Percentiles rank a stretch among this genome's conserved stretches.
Conservation (phyloP, 2,113 vertebrate species). For the Notothenia rossii region DNA sequence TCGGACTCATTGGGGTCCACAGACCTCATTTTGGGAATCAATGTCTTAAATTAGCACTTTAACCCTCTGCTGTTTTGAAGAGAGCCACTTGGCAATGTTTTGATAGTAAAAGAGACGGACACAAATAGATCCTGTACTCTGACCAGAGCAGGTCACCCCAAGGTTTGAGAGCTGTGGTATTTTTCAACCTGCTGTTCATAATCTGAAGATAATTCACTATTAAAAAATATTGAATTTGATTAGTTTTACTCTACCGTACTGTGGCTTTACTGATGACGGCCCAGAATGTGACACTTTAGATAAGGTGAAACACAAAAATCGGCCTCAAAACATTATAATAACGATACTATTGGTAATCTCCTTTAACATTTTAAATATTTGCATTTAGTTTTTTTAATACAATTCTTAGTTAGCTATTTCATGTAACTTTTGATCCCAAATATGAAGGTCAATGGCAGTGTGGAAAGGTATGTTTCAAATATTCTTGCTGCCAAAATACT, state of each 20-base stretch:
- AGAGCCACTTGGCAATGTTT: conserved; percentile 27
- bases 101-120: conserved; percentile 26
- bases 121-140: conserved; percentile 57
- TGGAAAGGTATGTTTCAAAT: not conserved
- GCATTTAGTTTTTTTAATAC: too few relatives aligned
- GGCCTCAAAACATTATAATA: not conserved
- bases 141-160: conserved; percentile 36
- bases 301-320: too few relatives aligned
- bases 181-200: not conserved
- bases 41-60: not conserved
- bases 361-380: not conserved
- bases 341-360: not conserved
- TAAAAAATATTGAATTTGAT: not conserved
- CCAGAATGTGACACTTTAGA: not conserved
- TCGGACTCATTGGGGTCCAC: too few relatives aligned
- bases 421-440: not conserved
- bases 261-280: not conserved
- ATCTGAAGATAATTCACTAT: not conserved
- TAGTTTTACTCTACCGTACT: not conserved
- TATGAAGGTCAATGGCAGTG: not conserved
- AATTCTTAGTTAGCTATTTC: not conserved
- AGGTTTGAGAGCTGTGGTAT: conserved; percentile 8
- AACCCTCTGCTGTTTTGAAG: conserved; percentile 3
- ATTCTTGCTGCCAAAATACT: not conserved
- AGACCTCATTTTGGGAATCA: not conserved